Evolutionary conservation across 2,797 vertebrate species (phyloP), one percentile per base, ranked within the genome.

Genomic region (Eulemur albifrons): DNA sequence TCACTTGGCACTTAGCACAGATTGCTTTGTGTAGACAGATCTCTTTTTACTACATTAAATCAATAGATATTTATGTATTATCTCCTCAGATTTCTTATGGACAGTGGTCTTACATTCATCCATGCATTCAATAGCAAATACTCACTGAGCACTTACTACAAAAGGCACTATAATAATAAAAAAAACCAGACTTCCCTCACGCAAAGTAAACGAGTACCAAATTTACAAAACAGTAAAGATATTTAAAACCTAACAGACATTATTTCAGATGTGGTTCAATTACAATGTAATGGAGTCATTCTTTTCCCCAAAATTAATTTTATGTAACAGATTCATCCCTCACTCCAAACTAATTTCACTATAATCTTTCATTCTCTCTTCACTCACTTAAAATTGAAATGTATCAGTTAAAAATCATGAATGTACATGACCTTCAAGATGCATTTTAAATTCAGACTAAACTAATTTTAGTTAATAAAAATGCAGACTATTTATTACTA

Each of bases 221-320:
- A 83, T 87, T 87, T 61, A 76, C 50, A 87, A 81, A 80, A 83
- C 17, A 67, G 40, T 81, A 52, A 93, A 96, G 18, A 69, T 93
- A 52, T 59, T 86, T 35, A 75, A 93, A 69, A 90, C 2, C 50
- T 50, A 83, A 61, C 30, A 72, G 27, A 82, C 23, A 61, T 92
- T 59, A 87, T 76, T 73, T 91, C 45, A 65, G 43, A 76, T 67
- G 32, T 57, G 59, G n/a, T 82, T 92, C 54, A 30, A 59, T 83
- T 92, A 92, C 30, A 38, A 91, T 20, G 2, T 57, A 83, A 61
- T 75, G 5, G 32, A 82, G 50, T 67, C 59, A 52, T 92, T 76
- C 43, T 43, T 90, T 80, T 80, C 7, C 57, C 65, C 11, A 45
- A 90, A 80, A 90, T 48, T 72, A 90, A 86, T 63, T 4, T 72